These are phyloP conservation scores for Pao palembangensis DNA, from an alignment of 2,113 vertebrate genomes.

Conservation along the genomic window DNA sequence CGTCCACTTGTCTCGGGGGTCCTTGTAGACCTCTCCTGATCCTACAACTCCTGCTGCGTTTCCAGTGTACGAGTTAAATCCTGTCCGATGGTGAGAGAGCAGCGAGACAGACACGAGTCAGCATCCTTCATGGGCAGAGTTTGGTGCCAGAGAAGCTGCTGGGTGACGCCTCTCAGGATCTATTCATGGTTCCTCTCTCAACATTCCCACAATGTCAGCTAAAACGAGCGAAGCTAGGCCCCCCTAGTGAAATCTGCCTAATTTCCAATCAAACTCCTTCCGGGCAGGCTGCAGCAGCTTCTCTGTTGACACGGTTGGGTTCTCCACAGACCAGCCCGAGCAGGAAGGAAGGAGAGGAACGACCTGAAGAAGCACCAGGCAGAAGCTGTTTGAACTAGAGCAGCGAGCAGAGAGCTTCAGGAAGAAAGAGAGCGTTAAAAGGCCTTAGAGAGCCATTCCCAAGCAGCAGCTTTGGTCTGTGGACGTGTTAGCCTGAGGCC, in stretches of 20 bases:
- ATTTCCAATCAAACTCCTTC: not conserved
- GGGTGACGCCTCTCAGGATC: constrained; percentile 16
- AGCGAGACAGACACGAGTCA: constrained; percentile 43
- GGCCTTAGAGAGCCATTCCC: constrained; percentile 42
- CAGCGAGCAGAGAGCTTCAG: constrained; percentile 30
- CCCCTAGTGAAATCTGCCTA: no score
- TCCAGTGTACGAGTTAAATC: constrained; percentile 87
- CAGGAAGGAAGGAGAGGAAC: constrained; percentile 28
- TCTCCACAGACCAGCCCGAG: constrained; percentile 62
- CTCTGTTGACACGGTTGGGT: constrained; percentile 10
- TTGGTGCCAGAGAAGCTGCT: constrained; percentile 53
- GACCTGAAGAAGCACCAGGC: constrained; percentile 39
- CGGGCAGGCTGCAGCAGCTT: constrained; percentile 53
- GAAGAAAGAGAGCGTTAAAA: constrained; percentile 25
- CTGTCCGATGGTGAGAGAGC: constrained; percentile 73
- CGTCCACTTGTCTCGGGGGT: constrained; percentile 83
- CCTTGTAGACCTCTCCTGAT: constrained; percentile 82
- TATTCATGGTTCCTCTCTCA: not conserved
- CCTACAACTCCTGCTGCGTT: constrained; percentile 82
- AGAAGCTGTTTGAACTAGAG: constrained; percentile 30
- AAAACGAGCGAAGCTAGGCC: no score
- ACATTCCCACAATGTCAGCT: not conserved
- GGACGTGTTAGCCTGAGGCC: constrained; percentile 39
- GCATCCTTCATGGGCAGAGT: not conserved
- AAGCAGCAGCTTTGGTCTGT: constrained; percentile 60